Base-by-base conservation (phyloP, 92 coral and sea anemone species). In the Phenganax subtilis region DNA sequence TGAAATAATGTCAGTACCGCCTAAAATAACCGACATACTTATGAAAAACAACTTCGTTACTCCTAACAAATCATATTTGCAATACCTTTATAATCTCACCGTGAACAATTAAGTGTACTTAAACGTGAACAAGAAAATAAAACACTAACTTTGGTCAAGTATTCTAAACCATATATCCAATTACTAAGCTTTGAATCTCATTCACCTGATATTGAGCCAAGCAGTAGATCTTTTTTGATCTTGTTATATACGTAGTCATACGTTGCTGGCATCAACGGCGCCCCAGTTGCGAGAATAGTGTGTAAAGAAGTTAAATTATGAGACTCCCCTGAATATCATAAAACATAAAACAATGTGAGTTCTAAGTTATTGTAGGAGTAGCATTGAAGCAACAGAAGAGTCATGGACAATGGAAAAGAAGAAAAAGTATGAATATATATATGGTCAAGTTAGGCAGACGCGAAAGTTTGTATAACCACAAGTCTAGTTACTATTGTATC, bases 1-100 rank as follows among this genome's bases (percentile, higher is more conserved):
- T 2, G 98, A 93, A 25, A 93, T 93, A 57, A 93, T 93, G 75
- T 93, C 98, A 7, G 98, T 93, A 12, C 98, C 98, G 60, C 98
- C 98, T 93, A 78, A 70, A 85, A 58, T 57, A 69, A 25, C 12
- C 31, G 74, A 14, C 15, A 20, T 59, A 14, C 16, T 1, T 15
- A 69, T 65, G 5, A 12, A 65, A 20, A 11, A 65, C 25, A 10
- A 11, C 30, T 28, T 11, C 27, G 17, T 17, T 28, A 65, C 25
- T 15, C 10, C 28, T 65, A 20, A 59, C 2, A 2, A 59, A 12
- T 59, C 65, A 59, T 59, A 20, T 12, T 12, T 59, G 2, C 2
- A 12, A 1, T 59, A 1, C 25, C 16, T 59, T 12, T 59, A 1
- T 7, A 59, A 14, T 12, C 25, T 59, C 65, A 20, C 65, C 7